Percentiles rank a stretch among this genome's conserved stretches.
Evolutionary conservation across 2,797 vertebrate species (phyloP).

Genomic region (Dicrostonyx torquatus): DNA sequence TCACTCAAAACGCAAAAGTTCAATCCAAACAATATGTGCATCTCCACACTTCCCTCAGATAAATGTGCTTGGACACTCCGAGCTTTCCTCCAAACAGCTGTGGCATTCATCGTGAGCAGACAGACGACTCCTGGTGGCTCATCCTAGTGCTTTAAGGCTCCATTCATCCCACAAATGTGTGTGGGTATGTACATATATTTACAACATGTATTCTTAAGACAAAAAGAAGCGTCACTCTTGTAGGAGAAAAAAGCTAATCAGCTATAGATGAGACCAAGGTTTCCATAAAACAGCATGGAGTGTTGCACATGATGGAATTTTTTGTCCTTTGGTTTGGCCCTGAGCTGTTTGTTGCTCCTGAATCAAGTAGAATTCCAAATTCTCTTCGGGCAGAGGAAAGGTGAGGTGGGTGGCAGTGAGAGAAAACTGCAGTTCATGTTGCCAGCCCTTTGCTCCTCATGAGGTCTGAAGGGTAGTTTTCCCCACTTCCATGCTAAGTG

Average conservation of each 20-base stretch:
- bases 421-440: constrained; percentile 39
- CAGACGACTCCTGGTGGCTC: constrained; percentile 80
- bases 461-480: constrained; percentile 83
- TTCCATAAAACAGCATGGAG: constrained; percentile 78
- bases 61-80: constrained; percentile 80
- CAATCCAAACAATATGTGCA: constrained; percentile 77
- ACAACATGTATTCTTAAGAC: constrained; percentile 79
- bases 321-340: constrained; percentile 85
- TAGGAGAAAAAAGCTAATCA: constrained; percentile 80
- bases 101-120: constrained; percentile 79
- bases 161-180: constrained; percentile 79
- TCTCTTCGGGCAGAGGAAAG: constrained; percentile 78
- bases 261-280: constrained; percentile 79
- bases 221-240: constrained; percentile 78
- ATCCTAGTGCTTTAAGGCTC: constrained; percentile 85
- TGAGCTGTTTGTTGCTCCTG: constrained; percentile 85
- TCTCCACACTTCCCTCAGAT: constrained; percentile 62
- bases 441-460: constrained; percentile 78
- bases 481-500: constrained; percentile 83
- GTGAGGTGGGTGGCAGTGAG: constrained; percentile 28
- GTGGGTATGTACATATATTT: constrained; percentile 34
- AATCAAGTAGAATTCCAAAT: constrained; percentile 82
- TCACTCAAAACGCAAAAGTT: constrained; percentile 72
- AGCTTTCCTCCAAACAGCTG: constrained; percentile 73
- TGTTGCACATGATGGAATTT: constrained; percentile 54